Evolutionary conservation across 23 tunicate species (phyloP), one percentile per base, ranked within the genome.

Genomic region (Halocynthia aurantium): DNA sequence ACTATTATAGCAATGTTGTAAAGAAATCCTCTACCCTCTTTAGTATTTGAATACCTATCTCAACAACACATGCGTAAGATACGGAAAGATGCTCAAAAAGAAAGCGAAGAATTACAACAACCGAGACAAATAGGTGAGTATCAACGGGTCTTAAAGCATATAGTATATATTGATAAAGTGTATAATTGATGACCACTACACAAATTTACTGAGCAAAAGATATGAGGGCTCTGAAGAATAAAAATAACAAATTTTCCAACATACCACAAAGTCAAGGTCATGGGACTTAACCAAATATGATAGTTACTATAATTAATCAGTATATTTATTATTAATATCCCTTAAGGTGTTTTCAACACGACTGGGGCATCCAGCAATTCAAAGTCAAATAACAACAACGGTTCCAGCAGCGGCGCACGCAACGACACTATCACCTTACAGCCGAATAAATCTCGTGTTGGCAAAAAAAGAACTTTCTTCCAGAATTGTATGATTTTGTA

Each of bases 51-150:
- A 31, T 90, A 84, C 76, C 62, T 90, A 21, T 80, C 96, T 40
- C 91, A 90, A 71, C 88, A 90, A 61, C 89, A 90, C 57, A 57
- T 90, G 71, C 77, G 81, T 55, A 90, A 81, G 76, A 84, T 62
- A 7, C 67, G 75, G 52, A 76, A 84, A 22, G 89, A 84, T 61
- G 77, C 78, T 65, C 77, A 84, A 55, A 56, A 54, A 49, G 86
- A 76, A 54, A 80, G 76, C 49, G 89, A 84, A 53, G 71, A 80
- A 8, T 21, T 74, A 8, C 72, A 72, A 62, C 96, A 89, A 8
- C 68, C 67, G 21, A 57, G 89, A 40, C 96, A 90, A 70, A 90
- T 90, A 17, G 89, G 89, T 85, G 53, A 75, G 68, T 11, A 53
- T 67, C 12, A 22, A 11, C 22, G 20, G 2, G n/a, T 49, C 9